Conservation (phyloP, 2,113 vertebrate species). For the Australoheros scitulus region DNA sequence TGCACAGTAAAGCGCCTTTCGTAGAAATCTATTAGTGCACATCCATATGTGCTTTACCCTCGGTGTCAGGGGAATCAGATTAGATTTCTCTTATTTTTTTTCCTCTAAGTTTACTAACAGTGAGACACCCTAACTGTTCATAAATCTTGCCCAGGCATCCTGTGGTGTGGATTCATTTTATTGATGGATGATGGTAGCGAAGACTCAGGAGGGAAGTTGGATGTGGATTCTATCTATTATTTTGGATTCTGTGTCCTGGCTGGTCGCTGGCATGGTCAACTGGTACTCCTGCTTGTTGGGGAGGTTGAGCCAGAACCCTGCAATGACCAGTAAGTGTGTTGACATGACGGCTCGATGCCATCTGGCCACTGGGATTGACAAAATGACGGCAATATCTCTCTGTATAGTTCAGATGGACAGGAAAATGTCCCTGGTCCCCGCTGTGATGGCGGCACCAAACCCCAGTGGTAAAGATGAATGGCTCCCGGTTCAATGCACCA, state of each 20-base stretch:
- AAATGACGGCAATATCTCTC: constrained; percentile 60
- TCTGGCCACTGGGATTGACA: constrained; percentile 73
- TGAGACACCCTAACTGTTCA: constrained; percentile 40
- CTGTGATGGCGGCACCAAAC: constrained; percentile 66
- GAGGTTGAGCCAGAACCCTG: constrained; percentile 69
- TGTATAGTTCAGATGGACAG: constrained; percentile 59
- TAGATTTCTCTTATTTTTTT: constrained; percentile 44
- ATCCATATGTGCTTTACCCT: constrained; percentile 4
- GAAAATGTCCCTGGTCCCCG: constrained; percentile 58
- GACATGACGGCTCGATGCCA: constrained; percentile 76
- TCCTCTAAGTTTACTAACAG: constrained; percentile 49
- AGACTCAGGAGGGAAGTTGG: constrained; percentile 66
- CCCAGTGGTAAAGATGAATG: constrained; percentile 67
- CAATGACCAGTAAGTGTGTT: constrained; percentile 63
- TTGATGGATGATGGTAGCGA: constrained; percentile 64
- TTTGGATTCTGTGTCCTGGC: constrained; percentile 64
- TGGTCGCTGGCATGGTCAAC: constrained; percentile 75
- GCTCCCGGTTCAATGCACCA: constrained; percentile 59
- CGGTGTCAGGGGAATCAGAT: background rate
- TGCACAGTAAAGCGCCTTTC: constrained; percentile 20
- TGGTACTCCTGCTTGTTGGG: constrained; percentile 46
- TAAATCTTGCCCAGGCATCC: constrained; percentile 54
- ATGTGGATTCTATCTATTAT: constrained; percentile 68
- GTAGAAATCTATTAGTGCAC: constrained; percentile 36
- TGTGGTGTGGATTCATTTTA: constrained; percentile 65